These are phyloP conservation scores for Progne subis DNA, from an alignment of 2,113 vertebrate species.

Conservation along the genomic window DNA sequence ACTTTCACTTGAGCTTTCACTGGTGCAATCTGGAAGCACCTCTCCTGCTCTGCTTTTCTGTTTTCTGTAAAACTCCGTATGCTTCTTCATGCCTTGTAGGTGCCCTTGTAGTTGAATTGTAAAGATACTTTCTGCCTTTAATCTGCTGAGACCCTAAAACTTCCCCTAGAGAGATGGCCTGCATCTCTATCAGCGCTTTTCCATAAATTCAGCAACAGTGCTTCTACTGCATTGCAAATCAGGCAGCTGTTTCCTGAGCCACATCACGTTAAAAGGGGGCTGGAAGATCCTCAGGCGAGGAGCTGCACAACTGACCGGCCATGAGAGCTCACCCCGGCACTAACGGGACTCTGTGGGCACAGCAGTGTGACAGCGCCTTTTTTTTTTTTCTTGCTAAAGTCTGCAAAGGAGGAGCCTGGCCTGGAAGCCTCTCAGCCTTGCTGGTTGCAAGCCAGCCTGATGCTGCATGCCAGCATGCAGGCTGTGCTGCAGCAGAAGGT, in stretches of 20 bases:
- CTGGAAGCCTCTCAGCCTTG: background rate
- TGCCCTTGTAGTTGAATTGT: background rate
- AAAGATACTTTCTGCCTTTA: background rate
- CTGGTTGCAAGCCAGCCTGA: background rate
- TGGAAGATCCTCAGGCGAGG: background rate
- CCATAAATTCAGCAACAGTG: background rate
- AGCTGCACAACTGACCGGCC: background rate
- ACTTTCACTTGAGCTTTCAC: background rate
- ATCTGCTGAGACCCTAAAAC: background rate
- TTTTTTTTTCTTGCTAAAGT: background rate
- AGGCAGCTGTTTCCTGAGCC: background rate
- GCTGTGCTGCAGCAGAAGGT: background rate
- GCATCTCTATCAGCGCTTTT: background rate
- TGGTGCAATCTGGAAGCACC: background rate
- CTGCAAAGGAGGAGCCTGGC: background rate
- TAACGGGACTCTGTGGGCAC: fast-evolving
- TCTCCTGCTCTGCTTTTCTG: background rate
- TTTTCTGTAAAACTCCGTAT: background rate
- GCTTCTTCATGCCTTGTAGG: background rate
- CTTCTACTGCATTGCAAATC: background rate
- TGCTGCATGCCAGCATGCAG: background rate
- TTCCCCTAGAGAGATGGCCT: background rate
- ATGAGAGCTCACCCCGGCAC: background rate
- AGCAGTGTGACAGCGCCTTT: fast-evolving
- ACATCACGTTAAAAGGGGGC: background rate